Evolutionary conservation across 2,797 vertebrate species (phyloP), one percentile per base, ranked within the genome.

Genomic region (Eptatretus atami): DNA sequence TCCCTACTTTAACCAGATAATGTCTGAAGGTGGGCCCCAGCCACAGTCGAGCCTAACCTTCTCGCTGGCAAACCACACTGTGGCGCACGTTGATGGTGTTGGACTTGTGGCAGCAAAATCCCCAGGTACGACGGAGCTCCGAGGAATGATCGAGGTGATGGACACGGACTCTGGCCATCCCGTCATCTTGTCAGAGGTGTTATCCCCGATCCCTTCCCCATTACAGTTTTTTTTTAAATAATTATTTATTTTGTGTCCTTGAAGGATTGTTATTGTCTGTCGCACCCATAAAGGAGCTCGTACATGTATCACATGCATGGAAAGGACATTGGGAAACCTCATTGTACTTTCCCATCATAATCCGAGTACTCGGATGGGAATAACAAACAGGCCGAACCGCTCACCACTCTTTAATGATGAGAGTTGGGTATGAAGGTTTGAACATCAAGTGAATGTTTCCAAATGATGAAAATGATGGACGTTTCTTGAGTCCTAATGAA

Each of bases 21-120:
- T 83, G 53, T 90, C 92, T 1, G 86, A 95, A 71, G 92, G 90
- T 13, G 88, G 87, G 15, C 87, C 86, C 2, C 90, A 94, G 69
- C 85, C 87, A 44, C 86, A 88, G 70, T 92, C 87, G 75, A 86
- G 84, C 74, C 85, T 93, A 63, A 73, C 83, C 63, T 95, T 94
- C 75, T 86, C 83, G 15, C 74, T 71, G 68, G 79, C 70, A 14
- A 73, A 82, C 3, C 71, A 75, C 52, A 72, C 70, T 1, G 71
- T 86, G 2, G 88, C 84, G 0, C 74, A 73, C 1, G 80, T 96
- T 65, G 79, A 74, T 67, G 67, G 74, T 53, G 68, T 68, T 0
- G 87, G 90, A 1, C 81, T 82, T 3, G 75, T 93, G 52, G 77
- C 65, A 64, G 90, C 81, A 8, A 66, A 75, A 13, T 67, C 77